Evolutionary conservation across 2,113 vertebrate genomes (phyloP).

Genomic region (Chunga burmeisteri): DNA sequence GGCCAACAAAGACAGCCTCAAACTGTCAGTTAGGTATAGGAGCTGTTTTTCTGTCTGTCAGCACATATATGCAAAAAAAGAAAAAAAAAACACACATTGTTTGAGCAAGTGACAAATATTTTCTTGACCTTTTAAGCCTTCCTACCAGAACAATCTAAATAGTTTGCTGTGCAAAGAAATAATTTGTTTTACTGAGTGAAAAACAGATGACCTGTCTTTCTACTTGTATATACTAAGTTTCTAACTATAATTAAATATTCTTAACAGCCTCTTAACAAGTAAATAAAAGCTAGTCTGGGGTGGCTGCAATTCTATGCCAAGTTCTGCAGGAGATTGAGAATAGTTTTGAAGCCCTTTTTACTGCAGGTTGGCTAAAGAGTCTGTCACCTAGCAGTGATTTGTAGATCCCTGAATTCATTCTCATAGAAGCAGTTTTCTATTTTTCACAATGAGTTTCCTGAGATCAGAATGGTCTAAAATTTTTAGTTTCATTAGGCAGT

Average conservation of each 20-base stretch:
- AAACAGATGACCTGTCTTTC: background rate
- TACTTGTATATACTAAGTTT: background rate
- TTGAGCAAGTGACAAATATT: background rate
- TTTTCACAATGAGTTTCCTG: background rate
- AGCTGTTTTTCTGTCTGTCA: background rate
- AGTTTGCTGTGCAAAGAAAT: background rate
- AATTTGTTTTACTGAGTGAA: background rate
- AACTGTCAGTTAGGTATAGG: background rate
- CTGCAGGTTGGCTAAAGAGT: background rate
- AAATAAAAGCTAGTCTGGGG: background rate
- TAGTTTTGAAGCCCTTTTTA: background rate
- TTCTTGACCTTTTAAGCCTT: background rate
- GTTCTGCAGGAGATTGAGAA: background rate
- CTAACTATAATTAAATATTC: background rate
- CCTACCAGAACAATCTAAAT: background rate
- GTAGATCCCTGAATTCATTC: background rate
- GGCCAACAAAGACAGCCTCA: background rate
- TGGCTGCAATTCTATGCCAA: background rate
- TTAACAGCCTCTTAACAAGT: background rate
- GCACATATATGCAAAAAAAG: background rate
- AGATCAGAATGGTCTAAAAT: background rate
- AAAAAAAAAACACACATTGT: background rate
- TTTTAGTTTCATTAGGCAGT: background rate
- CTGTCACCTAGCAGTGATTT: background rate
- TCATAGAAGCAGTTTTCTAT: background rate